These are phyloP conservation scores for Resseliella maxima DNA, from an alignment of 2,888 invertebrate genomes.

Conservation along the genomic window DNA sequence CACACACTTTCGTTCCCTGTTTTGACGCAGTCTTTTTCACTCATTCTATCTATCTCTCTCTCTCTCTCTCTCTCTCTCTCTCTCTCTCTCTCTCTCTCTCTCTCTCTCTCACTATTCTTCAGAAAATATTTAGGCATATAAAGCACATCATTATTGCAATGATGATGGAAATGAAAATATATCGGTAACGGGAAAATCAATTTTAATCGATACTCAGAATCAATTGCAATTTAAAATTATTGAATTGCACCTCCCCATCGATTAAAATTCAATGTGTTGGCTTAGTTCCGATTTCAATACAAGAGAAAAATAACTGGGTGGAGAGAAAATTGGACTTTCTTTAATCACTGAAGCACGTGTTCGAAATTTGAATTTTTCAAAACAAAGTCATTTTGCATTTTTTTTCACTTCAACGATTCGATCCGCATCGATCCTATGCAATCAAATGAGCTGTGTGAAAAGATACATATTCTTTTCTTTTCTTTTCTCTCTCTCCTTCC, in stretches of 20 bases:
- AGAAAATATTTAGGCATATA: neutral
- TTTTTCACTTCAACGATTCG: neutral
- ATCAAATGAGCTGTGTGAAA: conserved; percentile 34
- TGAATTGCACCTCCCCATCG: conserved; percentile 28
- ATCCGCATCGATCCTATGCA: neutral
- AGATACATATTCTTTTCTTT: too few species aligned
- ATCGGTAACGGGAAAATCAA: conserved; percentile 44
- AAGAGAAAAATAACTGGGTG: neutral
- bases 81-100: too few species aligned
- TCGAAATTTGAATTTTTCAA: neutral
- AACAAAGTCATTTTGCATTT: neutral
- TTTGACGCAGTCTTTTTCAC: too few species aligned
- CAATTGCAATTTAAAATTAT: conserved; percentile 22
- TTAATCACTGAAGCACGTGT: neutral
- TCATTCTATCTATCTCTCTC: too few species aligned
- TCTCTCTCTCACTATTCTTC: neutral
- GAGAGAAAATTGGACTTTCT: neutral
- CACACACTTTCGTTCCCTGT: too few species aligned
- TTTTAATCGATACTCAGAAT: conserved; percentile 50
- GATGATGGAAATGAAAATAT: neutral
- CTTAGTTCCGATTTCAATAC: conserved; percentile 18
- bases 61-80: too few species aligned
- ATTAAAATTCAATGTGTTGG: neutral
- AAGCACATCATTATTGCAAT: conserved; percentile 25
- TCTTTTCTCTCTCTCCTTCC: too few species aligned